phyloP scores from a whole-genome alignment of 1,140 invertebrate species.

The Cydia fagiglandana region DNA sequence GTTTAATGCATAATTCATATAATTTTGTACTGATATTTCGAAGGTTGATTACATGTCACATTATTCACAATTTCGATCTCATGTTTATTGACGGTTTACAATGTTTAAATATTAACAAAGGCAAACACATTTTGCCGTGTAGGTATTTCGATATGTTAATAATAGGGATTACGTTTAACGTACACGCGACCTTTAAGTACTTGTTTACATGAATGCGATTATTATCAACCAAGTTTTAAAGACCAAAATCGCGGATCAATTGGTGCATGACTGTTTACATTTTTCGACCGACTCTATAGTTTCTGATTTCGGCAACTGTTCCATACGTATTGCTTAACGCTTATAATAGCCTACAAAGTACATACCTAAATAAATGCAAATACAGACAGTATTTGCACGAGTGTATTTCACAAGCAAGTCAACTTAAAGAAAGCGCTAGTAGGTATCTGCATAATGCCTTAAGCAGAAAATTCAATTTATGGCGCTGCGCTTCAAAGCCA shows the following conservation, averaged over 20 bases:
- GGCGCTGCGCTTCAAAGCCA: not conserved
- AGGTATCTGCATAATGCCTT: not conserved
- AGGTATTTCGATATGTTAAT: not conserved
- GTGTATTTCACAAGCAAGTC: not conserved
- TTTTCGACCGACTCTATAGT: too few species aligned
- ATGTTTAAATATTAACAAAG: not conserved
- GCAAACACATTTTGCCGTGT: not conserved
- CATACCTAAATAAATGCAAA: not conserved
- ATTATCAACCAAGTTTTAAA: too few species aligned
- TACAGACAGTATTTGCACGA: not conserved
- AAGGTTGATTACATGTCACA: conserved; percentile 28
- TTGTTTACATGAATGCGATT: too few species aligned
- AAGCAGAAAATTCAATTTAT: conserved; percentile 29
- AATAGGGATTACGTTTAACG: not conserved
- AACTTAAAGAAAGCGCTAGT: not conserved
- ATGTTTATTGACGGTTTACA: conserved; percentile 17
- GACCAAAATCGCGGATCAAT: too few species aligned
- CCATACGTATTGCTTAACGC: too few species aligned
- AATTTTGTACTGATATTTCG: conserved; percentile 32
- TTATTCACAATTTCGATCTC: conserved; percentile 32
- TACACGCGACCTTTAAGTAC: not conserved
- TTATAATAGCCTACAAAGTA: not conserved
- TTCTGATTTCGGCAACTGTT: too few species aligned
- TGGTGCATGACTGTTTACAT: too few species aligned
- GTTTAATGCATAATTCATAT: conserved; percentile 31